phyloP scores from a whole-genome alignment of 2,888 invertebrate genomes.

The Hyposoter dolosus region DNA sequence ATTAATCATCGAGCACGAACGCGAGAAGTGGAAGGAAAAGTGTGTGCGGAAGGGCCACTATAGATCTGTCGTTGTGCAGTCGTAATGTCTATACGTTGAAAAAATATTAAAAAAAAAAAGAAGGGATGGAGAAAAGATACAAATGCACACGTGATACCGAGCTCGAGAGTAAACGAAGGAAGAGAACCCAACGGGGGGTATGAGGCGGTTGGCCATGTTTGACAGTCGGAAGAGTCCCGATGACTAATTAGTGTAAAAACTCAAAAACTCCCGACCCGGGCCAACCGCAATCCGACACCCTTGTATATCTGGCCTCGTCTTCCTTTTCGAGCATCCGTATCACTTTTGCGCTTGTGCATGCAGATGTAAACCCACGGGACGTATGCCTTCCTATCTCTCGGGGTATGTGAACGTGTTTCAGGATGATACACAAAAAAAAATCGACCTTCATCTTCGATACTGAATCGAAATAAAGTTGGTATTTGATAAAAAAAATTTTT shows the following conservation, averaged over 20 bases:
- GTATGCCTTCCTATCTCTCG: not conserved
- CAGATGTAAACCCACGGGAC: conserved; percentile 17
- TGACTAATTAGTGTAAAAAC: conserved; percentile 84
- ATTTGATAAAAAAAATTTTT: not conserved
- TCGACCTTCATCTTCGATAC: not conserved
- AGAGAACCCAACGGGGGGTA: conserved; percentile 78
- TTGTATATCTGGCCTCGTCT: conserved; percentile 59
- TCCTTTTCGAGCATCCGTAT: conserved; percentile 54
- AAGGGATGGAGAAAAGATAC: conserved; percentile 44
- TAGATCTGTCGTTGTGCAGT: conserved; percentile 70
- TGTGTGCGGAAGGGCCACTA: conserved; percentile 44
- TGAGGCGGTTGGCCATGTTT: conserved; percentile 77
- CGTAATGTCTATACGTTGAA: conserved; percentile 65
- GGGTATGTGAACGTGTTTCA: not conserved
- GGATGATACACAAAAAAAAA: not conserved
- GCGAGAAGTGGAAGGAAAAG: conserved; percentile 30
- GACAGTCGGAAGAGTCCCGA: conserved; percentile 82
- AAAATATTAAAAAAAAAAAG: conserved; percentile 49
- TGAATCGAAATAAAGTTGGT: not conserved
- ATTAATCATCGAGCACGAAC: conserved; percentile 27
- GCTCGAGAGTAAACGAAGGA: conserved; percentile 73
- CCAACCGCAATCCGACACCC: conserved; percentile 78
- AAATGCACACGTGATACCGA: conserved; percentile 72
- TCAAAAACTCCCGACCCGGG: conserved; percentile 75
- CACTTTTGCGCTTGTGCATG: conserved; percentile 41